Base-by-base conservation (phyloP, 2,797 vertebrate genomes). In the Argya squamiceps region DNA sequence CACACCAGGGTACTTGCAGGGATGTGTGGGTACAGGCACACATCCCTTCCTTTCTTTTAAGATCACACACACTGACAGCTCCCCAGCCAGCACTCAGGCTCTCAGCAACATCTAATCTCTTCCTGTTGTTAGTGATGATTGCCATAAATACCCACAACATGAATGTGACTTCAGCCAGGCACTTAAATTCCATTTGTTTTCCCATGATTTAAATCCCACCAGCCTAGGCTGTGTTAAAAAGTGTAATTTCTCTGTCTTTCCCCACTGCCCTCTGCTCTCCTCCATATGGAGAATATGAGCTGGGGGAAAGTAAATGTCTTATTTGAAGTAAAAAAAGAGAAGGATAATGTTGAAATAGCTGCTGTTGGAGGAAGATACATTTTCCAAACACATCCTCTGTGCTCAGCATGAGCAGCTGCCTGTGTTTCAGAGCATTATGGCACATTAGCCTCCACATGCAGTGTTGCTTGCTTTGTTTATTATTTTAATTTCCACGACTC, bases 321-420 rank as follows among this genome's bases (percentile, higher is more conserved):
- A 91, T 95, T 49, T 91, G 65, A 89, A 86, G 82, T 80, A 77
- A 60, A 84, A 91, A 86, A 63, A 77, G 32, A 77, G 55, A 83
- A 94, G 89, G 65, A 73, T 43, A 81, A 82, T 91, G 58, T 96
- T 93, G 96, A 97, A 97, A 96, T 95, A 97, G 93, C 93, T 96
- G 87, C 87, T 94, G 52, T 92, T 15, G 22, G 75, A 94, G 67
- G 67, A 86, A 95, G 78, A 96, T 68, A 49, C 50, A 49, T 81
- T 91, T 93, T 95, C 95, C 75, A 92, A 58, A 44, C 62, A 77
- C 37, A 3, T 62, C 41, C 74, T 70, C 65, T 81, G 58, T 32
- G 34, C 91, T 97, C 95, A 86, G 94, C 46, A 0, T 68, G 94
- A 75, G 70, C 5, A 69, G 74, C 81, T 89, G 60, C 63, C 74